Base-by-base conservation (phyloP, 2,113 vertebrate species). In the Macrotis lagotis region DNA sequence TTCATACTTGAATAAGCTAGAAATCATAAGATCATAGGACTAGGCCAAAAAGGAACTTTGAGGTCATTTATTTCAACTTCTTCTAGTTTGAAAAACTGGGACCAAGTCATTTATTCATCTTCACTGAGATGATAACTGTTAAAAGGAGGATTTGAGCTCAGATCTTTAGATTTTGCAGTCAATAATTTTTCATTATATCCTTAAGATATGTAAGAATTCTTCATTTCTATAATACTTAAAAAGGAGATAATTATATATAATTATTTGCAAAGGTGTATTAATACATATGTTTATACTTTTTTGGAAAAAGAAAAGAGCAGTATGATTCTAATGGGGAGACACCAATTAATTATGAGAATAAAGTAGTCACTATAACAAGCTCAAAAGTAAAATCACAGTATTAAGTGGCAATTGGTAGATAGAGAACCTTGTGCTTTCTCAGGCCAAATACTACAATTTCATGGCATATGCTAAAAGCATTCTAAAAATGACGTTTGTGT, bases 401-500 rank as follows among this genome's bases (percentile, higher is more conserved):
- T 93, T 88, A 89, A 89, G 66, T 51, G 92, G 91, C 53, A 90
- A 16, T 89, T 95, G 92, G 94, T 66, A 93, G 48, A 19, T 92
- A 1, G 2, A 12, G 49, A 44, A 66, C 94, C 37, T 37, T 94
- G 89, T 91, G 55, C 37, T 95, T 94, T 94, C 96, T 95, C 48
- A 74, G 91, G 93, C 92, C 92, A 96, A 66, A 89, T 5, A 55
- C 14, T 53, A 89, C 25, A 91, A 47, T 93, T 97, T 94, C 74
- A 92, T 97, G 94, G 94, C 51, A 92, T 48, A 88, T 19, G 90
- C 93, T 50, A 51, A 92, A 93, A 93, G 92, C 53, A 93, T 95
- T 89, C 92, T 51, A 95, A 96, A 97, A 96, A 93, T 93, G 95
- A 88, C 25, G 94, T 90, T 96, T 95, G 55, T 14, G 14, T 66